phyloP scores from a whole-genome alignment of 2,888 invertebrate species.

The Nephrotoma guestfalica region DNA sequence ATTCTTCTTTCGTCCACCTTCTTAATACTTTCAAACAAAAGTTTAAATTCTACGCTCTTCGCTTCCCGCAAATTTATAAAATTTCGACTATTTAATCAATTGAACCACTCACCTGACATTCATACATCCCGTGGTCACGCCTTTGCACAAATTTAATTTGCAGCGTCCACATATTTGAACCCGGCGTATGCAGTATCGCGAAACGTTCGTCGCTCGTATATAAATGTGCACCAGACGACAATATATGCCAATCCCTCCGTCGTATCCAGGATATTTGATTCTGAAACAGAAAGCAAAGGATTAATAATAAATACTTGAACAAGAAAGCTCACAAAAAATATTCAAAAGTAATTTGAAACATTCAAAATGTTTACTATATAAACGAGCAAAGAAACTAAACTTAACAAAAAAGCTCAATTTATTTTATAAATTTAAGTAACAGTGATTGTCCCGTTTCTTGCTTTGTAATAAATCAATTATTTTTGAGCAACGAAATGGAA shows the following conservation, averaged over 20 bases:
- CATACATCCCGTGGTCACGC: conserved; percentile 85
- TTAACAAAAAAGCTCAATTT: neutral
- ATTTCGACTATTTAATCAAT: too few species aligned
- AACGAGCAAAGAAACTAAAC: neutral
- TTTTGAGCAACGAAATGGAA: neutral
- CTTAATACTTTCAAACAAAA: too few species aligned
- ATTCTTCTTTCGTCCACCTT: too few species aligned
- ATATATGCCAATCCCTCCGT: conserved; percentile 83
- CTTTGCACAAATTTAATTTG: conserved; percentile 91
- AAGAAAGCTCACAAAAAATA: neutral
- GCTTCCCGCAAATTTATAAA: too few species aligned
- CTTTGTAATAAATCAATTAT: neutral
- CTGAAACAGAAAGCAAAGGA: conserved; percentile 17
- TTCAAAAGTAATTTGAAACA: neutral
- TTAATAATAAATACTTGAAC: neutral
- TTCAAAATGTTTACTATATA: neutral
- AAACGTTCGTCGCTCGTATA: conserved; percentile 85
- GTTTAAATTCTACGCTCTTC: too few species aligned
- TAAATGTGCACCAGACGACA: conserved; percentile 78
- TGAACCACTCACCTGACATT: conserved; percentile 60
- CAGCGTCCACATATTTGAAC: conserved; percentile 85
- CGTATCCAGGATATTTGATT: conserved; percentile 86
- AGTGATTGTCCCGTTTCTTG: neutral
- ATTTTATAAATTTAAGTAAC: neutral
- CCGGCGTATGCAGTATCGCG: conserved; percentile 67